A percentile compares a stretch with the other conserved stretches of the same genome.
phyloP scores from a whole-genome alignment of 2,797 vertebrate genomes.

The Sebastes kiyomatsui region DNA sequence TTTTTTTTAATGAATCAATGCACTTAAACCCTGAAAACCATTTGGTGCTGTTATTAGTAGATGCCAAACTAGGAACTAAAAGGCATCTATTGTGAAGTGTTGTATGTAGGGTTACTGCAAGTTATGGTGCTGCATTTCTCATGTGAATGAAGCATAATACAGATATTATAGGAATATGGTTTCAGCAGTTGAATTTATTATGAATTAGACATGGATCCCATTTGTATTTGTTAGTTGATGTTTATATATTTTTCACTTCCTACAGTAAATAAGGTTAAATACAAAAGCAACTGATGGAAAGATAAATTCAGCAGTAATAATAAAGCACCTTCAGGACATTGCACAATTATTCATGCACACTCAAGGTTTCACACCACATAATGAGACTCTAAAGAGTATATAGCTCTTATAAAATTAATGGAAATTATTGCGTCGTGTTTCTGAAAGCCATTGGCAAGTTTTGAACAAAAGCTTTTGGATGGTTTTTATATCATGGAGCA shows the following conservation, averaged over 20 bases:
- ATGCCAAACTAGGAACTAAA: constrained; percentile 2
- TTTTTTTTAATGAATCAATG: constrained; percentile 32
- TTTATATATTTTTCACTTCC: not conserved
- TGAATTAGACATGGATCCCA: not conserved
- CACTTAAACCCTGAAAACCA: constrained; percentile 17
- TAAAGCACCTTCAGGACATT: not conserved
- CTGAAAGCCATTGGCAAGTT: not conserved
- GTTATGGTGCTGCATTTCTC: not conserved
- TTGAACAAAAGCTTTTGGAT: not conserved
- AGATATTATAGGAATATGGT: too few species aligned
- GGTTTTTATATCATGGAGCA: not conserved
- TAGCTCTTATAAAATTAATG: not conserved
- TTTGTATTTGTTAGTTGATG: not conserved
- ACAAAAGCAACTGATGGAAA: not conserved
- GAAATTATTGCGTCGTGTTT: not conserved
- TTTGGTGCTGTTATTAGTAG: constrained; percentile 14
- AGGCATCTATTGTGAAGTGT: not conserved
- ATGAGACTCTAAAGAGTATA: not conserved
- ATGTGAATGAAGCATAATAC: not conserved
- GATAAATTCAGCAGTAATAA: not conserved
- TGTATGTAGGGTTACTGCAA: not conserved
- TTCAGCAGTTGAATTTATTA: not conserved
- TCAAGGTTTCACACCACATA: not conserved
- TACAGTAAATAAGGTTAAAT: not conserved
- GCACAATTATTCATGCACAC: not conserved